Conservation (phyloP, 2,888 invertebrate species). For the Saturnia pavonia region DNA sequence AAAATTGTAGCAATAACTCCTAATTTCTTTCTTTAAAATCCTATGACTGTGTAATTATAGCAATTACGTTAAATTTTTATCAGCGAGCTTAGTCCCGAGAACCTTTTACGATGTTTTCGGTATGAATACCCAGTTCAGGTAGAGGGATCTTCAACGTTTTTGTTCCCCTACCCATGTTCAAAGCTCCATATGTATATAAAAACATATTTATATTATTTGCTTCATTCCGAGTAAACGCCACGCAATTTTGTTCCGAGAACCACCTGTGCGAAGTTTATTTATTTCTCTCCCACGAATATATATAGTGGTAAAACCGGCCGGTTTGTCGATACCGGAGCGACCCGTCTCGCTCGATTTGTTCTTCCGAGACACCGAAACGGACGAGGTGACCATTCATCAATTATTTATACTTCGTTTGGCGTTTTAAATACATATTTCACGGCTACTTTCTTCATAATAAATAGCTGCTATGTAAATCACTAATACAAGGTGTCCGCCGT, state of each 20-base stretch:
- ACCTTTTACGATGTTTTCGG: neutral
- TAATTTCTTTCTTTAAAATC: too few relatives aligned
- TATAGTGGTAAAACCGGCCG: constrained; percentile 52
- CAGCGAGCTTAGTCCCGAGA: neutral
- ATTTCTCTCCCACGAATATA: constrained; percentile 57
- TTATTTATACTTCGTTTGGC: constrained; percentile 59
- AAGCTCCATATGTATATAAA: neutral
- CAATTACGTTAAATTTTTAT: neutral
- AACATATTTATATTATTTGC: neutral
- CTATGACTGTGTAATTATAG: too few relatives aligned
- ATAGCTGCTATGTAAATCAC: constrained; percentile 50
- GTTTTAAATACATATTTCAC: constrained; percentile 50
- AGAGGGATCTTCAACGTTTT: neutral
- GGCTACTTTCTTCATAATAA: constrained; percentile 46
- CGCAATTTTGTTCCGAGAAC: constrained; percentile 38
- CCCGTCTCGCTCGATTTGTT: constrained; percentile 64
- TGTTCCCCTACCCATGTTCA: neutral
- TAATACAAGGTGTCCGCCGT: constrained; percentile 30
- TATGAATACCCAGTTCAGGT: constrained; percentile 10
- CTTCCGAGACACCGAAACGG: constrained; percentile 57
- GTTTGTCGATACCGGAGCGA: constrained; percentile 52
- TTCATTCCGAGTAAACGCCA: constrained; percentile 45
- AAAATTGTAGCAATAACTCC: too few relatives aligned
- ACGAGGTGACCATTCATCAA: constrained; percentile 57
- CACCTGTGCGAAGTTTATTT: constrained; percentile 43